Evolutionary conservation across 2,113 vertebrate genomes (phyloP).

Genomic region (Clarias batrachus): DNA sequence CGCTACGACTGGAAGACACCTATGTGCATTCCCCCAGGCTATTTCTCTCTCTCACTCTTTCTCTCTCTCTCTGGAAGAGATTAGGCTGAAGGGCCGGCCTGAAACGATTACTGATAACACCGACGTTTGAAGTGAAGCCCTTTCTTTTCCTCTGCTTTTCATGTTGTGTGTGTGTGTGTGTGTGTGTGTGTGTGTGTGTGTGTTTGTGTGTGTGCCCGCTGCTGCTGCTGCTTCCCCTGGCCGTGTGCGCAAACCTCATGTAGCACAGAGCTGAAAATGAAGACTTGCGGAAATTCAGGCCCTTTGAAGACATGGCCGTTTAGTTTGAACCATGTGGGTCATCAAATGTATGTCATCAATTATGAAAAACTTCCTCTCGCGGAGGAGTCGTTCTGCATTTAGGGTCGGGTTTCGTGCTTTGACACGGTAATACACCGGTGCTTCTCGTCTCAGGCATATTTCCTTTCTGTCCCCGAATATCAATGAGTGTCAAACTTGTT

Average conservation of each 20-base stretch:
- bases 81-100: slow-evolving; percentile 77
- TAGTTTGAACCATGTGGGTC: slow-evolving; percentile 59
- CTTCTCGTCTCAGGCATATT: slow-evolving; percentile 54
- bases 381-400: slow-evolving; percentile 45
- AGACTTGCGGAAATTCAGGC: slow-evolving; percentile 62
- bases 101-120: slow-evolving; percentile 83
- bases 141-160: slow-evolving; percentile 53
- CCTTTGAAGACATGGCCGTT: slow-evolving; percentile 62
- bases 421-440: slow-evolving; percentile 55
- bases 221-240: slow-evolving; percentile 56
- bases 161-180: slow-evolving; percentile 14
- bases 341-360: slow-evolving; percentile 64
- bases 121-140: slow-evolving; percentile 80
- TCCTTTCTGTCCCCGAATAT: slow-evolving; percentile 47
- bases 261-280: slow-evolving; percentile 64
- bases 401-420: slow-evolving; percentile 43
- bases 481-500: slow-evolving; percentile 2
- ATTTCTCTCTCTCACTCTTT: not conserved
- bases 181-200: slow-evolving; percentile 26
- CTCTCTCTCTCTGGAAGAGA: slow-evolving; percentile 74
- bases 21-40: not conserved
- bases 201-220: slow-evolving; percentile 16
- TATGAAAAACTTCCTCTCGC: slow-evolving; percentile 57
- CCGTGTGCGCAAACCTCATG: slow-evolving; percentile 56
- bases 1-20: not conserved